Percentiles rank a stretch among this genome's conserved stretches.
These are phyloP conservation scores for Brachionus rotundiformis DNA, from an alignment of 1,140 invertebrate species.

Conservation along the genomic window DNA sequence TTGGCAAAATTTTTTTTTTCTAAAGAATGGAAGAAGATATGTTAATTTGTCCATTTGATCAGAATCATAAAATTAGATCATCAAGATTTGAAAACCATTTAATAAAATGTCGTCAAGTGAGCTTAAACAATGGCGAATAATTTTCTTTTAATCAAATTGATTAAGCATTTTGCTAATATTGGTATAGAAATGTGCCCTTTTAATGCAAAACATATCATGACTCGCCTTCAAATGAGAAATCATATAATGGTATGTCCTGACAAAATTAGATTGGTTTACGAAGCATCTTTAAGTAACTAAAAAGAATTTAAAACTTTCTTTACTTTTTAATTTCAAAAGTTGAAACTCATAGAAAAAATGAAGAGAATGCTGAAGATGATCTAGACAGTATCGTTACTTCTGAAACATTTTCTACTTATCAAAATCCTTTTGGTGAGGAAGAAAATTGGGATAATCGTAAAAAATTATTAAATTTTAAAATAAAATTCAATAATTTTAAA, in stretches of 20 bases:
- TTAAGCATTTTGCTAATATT: not conserved
- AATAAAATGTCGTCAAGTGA: slow-evolving; percentile 30
- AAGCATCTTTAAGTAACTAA: slow-evolving; percentile 17
- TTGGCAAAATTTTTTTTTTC: not conserved
- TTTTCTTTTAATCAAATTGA: not conserved
- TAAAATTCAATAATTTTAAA: not conserved
- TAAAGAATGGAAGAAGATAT: slow-evolving; percentile 47
- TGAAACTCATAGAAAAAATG: not conserved
- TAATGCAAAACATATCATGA: slow-evolving; percentile 38
- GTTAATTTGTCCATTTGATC: slow-evolving; percentile 29
- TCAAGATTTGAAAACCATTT: slow-evolving; percentile 33
- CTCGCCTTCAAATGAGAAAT: slow-evolving; percentile 6
- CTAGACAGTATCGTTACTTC: not conserved
- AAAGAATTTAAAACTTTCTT: not conserved
- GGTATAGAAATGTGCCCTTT: slow-evolving; percentile 41
- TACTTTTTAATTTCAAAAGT: not conserved
- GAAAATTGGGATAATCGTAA: slow-evolving; percentile 15
- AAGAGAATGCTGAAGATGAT: not conserved
- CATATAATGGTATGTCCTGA: slow-evolving; percentile 41
- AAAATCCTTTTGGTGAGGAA: slow-evolving; percentile 30
- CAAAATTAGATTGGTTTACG: not conserved
- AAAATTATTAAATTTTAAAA: not conserved
- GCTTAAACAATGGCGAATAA: not conserved
- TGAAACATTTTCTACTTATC: not conserved
- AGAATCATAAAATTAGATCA: slow-evolving; percentile 24